Evolutionary conservation across 2,797 vertebrate genomes (phyloP), one percentile per base, ranked within the genome.

Genomic region (Eupleurogrammus muticus): DNA sequence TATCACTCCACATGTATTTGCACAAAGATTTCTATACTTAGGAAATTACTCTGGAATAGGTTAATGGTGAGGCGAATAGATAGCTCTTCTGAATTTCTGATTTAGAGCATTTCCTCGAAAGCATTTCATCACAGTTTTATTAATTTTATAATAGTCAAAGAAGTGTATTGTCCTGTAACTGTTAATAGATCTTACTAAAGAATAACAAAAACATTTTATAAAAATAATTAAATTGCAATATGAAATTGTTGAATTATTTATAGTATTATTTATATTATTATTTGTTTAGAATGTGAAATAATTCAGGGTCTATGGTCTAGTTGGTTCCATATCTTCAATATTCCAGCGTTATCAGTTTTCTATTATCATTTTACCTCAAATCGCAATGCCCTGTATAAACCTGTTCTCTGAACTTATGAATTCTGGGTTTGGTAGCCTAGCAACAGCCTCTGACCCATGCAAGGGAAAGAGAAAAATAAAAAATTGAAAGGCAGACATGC

Each of bases 401-500:
- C 84, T 88, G 82, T 92, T 86, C 75, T 85, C 89, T 91, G 88
- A 93, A 92, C 87, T 91, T 92, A 86, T 92, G 91, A 91, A 91
- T 93, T 92, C 89, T 82, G 87, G 90, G 88, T 89, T 87, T 91
- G 92, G 94, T 94, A 94, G 87, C 94, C 93, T 94, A 95, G 94
- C 94, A 95, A 94, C 94, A 90, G 92, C 87, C 86, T 93, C 91
- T 93, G 91, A 93, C 91, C 91, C 92, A 90, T 92, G 90, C 86
- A 89, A 91, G 86, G 80, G 87, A 92, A 89, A 86, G 83, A 85
- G 66, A 74, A 81, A 83, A 84, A 28, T 28, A 75, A 77, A 85
- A 74, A 81, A 77, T 53, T 84, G 80, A 88, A 89, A 85, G 81
- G 77, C 87, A 88, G 86, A 90, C 90, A 87, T 80, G 80, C 83